phyloP scores from a whole-genome alignment of 1,140 invertebrate species.

The Conopomorpha cramerella region DNA sequence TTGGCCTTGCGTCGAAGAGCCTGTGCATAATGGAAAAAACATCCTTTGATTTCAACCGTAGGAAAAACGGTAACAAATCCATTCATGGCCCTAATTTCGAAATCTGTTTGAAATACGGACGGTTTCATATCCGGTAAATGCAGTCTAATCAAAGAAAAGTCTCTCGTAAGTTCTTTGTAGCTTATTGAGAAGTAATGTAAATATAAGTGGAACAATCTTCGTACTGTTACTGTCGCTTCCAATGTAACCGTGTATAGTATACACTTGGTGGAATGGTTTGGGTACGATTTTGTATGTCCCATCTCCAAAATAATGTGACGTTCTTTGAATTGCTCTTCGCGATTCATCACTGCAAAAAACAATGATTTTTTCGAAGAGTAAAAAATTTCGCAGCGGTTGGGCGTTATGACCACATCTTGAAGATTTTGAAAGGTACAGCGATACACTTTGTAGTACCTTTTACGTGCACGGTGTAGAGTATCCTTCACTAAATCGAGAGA shows the following conservation, averaged over 20 bases:
- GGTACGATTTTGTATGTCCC: neutral
- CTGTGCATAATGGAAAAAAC: neutral
- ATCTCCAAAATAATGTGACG: neutral
- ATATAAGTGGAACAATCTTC: neutral
- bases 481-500: too few species aligned
- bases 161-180: neutral
- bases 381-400: too few species aligned
- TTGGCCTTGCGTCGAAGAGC: too few species aligned
- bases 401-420: too few species aligned
- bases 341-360: too few species aligned
- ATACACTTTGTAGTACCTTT: too few species aligned
- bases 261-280: neutral
- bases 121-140: neutral
- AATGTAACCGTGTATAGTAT: constrained; percentile 1
- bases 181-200: constrained; percentile 1
- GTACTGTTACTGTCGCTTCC: neutral
- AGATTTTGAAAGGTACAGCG: too few species aligned
- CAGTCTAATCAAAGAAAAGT: neutral
- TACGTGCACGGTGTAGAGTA: too few species aligned
- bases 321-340: too few species aligned
- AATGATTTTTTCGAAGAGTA: too few species aligned
- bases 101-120: neutral
- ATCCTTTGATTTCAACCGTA: neutral
- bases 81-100: neutral
- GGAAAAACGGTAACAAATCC: neutral